Evolutionary conservation across 2,113 vertebrate species (phyloP).

Genomic region (Melierax canorus): DNA sequence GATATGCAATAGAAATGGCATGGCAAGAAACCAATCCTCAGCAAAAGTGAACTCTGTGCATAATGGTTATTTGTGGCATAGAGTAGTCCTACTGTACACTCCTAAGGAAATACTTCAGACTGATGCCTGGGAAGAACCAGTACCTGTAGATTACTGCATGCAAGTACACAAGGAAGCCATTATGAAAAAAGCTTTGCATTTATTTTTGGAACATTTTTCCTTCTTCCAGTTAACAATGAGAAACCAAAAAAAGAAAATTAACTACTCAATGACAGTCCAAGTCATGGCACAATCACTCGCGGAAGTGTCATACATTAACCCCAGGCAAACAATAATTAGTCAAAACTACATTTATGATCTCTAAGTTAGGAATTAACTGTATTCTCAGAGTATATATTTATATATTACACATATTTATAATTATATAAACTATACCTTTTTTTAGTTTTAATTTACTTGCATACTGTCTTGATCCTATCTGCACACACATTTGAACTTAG

Average conservation of each 20-base stretch:
- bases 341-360: background rate
- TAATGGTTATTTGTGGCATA: background rate
- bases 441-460: background rate
- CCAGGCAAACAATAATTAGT: background rate
- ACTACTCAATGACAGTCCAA: background rate
- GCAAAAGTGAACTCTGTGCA: background rate
- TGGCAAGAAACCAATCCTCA: background rate
- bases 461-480: background rate
- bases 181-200: background rate
- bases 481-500: background rate
- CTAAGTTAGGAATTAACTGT: background rate
- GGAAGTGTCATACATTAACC: background rate
- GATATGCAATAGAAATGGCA: background rate
- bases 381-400: background rate
- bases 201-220: background rate
- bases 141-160: background rate
- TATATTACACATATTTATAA: background rate
- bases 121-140: background rate
- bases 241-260: background rate
- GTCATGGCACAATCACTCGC: background rate
- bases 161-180: background rate
- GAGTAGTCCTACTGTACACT: background rate
- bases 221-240: background rate
- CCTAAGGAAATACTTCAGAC: background rate
- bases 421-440: background rate